phyloP scores from a whole-genome alignment of 1,140 invertebrate species.

The Aphaenogaster rudis region DNA sequence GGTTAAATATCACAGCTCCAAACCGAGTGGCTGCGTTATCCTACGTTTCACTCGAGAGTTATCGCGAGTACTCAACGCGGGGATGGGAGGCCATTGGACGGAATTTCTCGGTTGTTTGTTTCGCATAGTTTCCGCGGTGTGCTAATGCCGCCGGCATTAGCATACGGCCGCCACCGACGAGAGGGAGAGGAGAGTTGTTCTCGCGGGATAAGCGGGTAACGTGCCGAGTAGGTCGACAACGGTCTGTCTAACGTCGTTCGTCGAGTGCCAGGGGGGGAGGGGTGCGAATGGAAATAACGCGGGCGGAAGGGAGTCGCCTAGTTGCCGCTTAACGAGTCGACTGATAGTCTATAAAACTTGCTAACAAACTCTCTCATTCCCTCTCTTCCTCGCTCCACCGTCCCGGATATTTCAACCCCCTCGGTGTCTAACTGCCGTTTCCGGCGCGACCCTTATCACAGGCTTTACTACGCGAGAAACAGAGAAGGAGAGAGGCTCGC shows the following conservation, averaged over 20 bases:
- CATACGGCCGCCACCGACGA: slow-evolving; percentile 64
- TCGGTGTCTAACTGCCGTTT: slow-evolving; percentile 65
- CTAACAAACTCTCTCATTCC: slow-evolving; percentile 75
- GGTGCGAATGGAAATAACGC: slow-evolving; percentile 58
- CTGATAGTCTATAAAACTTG: slow-evolving; percentile 82
- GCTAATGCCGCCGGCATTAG: slow-evolving; percentile 73
- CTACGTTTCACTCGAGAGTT: slow-evolving; percentile 45
- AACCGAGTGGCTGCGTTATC: slow-evolving; percentile 24
- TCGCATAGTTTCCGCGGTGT: slow-evolving; percentile 70
- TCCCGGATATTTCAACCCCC: slow-evolving; percentile 50
- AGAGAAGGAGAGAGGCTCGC: background rate
- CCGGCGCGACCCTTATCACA: slow-evolving; percentile 67
- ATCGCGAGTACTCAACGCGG: slow-evolving; percentile 40
- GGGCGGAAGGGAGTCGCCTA: slow-evolving; percentile 65
- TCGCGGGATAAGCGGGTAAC: slow-evolving; percentile 63
- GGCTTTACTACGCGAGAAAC: slow-evolving; percentile 14
- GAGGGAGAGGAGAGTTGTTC: slow-evolving; percentile 48
- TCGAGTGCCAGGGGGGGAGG: background rate
- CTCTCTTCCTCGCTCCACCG: background rate
- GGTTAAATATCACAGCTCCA: slow-evolving; percentile 43
- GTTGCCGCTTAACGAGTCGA: slow-evolving; percentile 80
- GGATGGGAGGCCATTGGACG: slow-evolving; percentile 29
- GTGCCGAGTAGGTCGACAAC: slow-evolving; percentile 68
- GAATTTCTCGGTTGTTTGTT: slow-evolving; percentile 72
- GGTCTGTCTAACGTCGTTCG: slow-evolving; percentile 69